Conservation (phyloP, 2,113 vertebrate species). For the Larimichthys polyactis region DNA sequence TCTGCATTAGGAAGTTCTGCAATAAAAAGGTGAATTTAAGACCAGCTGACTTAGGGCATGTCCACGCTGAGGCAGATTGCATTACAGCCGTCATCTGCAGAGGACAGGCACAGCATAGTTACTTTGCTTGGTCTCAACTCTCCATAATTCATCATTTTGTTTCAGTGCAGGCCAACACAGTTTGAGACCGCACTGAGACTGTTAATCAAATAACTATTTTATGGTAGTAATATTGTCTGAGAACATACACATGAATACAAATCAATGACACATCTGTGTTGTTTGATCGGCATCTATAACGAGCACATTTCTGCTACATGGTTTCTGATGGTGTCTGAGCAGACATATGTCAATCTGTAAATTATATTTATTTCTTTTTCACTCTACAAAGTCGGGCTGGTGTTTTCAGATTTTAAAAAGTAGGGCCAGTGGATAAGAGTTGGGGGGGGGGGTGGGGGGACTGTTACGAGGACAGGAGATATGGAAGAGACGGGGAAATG, state of each 20-base stretch:
- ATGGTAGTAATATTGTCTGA: not conserved
- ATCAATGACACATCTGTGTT: not conserved
- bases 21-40: conserved; percentile 1
- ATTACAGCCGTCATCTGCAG: not conserved
- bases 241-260: not conserved
- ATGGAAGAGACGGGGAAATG: conserved; percentile 25
- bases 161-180: not conserved
- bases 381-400: not conserved
- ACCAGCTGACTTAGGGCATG: not conserved
- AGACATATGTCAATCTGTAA: not conserved
- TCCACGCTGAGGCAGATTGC: not conserved
- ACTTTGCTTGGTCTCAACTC: not conserved
- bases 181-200: not conserved
- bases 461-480: conserved; percentile 8
- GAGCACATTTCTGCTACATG: not conserved
- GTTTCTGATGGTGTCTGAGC: not conserved
- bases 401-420: conserved; percentile 19
- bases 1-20: not conserved
- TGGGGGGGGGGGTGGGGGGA: not conserved
- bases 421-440: not conserved
- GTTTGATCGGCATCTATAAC: not conserved
- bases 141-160: not conserved
- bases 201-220: not conserved
- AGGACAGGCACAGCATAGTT: not conserved
- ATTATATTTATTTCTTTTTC: not conserved